Evolutionary conservation across 2,888 invertebrate genomes (phyloP).

Genomic region (Gryllus longicercus): DNA sequence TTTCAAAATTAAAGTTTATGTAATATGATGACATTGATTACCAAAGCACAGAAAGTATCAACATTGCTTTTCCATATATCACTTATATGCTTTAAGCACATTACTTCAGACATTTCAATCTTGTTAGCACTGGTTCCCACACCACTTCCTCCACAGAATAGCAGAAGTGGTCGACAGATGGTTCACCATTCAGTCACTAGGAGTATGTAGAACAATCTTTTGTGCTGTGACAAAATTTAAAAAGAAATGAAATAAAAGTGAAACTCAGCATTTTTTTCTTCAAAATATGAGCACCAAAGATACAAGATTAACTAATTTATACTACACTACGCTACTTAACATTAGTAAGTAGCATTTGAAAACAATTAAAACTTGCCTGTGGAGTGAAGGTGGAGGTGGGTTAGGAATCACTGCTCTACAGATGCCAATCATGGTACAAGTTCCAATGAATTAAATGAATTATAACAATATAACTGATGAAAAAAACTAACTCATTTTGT

Average conservation of each 20-base stretch:
- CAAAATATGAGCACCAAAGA: neutral
- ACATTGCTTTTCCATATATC: conserved; percentile 1
- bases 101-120: neutral
- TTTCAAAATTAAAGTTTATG: too few species aligned
- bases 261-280: neutral
- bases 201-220: neutral
- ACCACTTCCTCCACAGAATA: conserved; percentile 7
- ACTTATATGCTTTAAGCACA: neutral
- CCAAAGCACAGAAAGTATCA: too few species aligned
- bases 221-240: conserved; percentile 10
- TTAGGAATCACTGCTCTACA: neutral
- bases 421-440: neutral
- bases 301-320: neutral
- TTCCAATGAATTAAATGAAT: too few species aligned
- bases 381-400: conserved; percentile 9
- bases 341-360: neutral
- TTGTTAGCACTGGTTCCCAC: conserved; percentile 10
- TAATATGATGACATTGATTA: too few species aligned
- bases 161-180: neutral
- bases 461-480: too few species aligned
- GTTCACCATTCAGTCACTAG: neutral
- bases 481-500: too few species aligned
- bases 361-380: neutral
- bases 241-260: neutral
- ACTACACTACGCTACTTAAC: neutral